Evolutionary conservation across 1,140 invertebrate genomes (phyloP).

Genomic region (Drosophila sp.): DNA sequence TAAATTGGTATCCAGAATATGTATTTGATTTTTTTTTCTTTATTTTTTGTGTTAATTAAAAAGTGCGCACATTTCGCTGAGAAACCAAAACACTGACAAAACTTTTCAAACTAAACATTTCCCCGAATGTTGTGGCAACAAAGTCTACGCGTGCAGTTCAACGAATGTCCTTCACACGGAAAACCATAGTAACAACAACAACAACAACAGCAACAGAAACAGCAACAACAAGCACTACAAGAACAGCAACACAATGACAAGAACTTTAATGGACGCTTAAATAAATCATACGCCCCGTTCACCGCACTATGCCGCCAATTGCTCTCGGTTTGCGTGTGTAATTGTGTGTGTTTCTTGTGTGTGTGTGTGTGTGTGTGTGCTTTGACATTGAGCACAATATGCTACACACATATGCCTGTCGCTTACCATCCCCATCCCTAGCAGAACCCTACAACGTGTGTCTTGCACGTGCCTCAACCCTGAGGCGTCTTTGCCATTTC

Average conservation of each 20-base stretch:
- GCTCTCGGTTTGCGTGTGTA: slow-evolving; percentile 9
- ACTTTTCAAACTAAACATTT: slow-evolving; percentile 18
- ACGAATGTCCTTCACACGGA: slow-evolving; percentile 67
- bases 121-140: slow-evolving; percentile 10
- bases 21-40: slow-evolving; percentile 8
- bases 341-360: slow-evolving; percentile 12
- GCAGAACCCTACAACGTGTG: slow-evolving; percentile 22
- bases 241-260: slow-evolving; percentile 52
- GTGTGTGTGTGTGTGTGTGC: slow-evolving; percentile 35
- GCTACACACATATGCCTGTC: slow-evolving; percentile 10
- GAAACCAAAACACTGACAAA: slow-evolving; percentile 18
- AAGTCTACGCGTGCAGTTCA: slow-evolving; percentile 59
- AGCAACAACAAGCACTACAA: slow-evolving; percentile 53
- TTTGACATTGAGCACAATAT: slow-evolving; percentile 67
- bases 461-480: slow-evolving; percentile 53
- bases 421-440: background rate
- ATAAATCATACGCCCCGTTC: slow-evolving; percentile 76
- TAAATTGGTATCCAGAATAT: slow-evolving; percentile 8
- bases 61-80: slow-evolving; percentile 17
- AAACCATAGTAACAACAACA: slow-evolving; percentile 36
- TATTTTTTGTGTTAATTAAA: slow-evolving; percentile 53
- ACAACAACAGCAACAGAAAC: slow-evolving; percentile 34
- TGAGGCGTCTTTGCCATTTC: slow-evolving; percentile 53
- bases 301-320: slow-evolving; percentile 25
- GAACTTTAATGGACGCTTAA: slow-evolving; percentile 73